phyloP scores from a whole-genome alignment of 1,140 invertebrate genomes.

The Camponotus pennsylvanicus region DNA sequence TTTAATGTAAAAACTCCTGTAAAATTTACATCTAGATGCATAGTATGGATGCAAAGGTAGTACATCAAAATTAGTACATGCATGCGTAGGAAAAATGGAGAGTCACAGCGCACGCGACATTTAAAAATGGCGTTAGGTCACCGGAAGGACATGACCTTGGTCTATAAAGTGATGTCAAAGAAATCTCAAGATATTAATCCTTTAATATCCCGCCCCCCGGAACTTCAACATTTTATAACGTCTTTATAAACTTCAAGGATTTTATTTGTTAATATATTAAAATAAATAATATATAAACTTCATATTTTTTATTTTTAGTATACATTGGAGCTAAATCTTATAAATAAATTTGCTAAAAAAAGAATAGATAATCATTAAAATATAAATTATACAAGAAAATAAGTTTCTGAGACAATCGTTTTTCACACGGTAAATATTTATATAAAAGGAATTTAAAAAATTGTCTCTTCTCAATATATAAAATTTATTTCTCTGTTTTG shows the following conservation, averaged over 20 bases:
- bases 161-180: slow-evolving; percentile 48
- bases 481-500: slow-evolving; percentile 1
- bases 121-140: slow-evolving; percentile 61
- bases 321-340: background rate
- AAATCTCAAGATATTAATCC: slow-evolving; percentile 48
- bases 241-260: background rate
- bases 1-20: slow-evolving; percentile 3
- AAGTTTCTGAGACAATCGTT: background rate
- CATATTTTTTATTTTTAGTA: background rate
- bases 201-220: background rate
- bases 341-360: background rate
- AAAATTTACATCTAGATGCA: slow-evolving; percentile 32
- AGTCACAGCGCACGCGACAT: slow-evolving; percentile 54
- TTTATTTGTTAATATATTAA: background rate
- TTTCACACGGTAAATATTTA: no score
- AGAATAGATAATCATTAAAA: background rate
- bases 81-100: slow-evolving; percentile 50
- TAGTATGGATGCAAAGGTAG: slow-evolving; percentile 2
- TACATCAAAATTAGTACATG: slow-evolving; percentile 32
- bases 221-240: slow-evolving; percentile 16
- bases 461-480: background rate
- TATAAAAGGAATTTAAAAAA: background rate
- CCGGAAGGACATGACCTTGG: slow-evolving; percentile 52
- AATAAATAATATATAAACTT: slow-evolving; percentile 1
- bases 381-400: background rate